phyloP scores from a whole-genome alignment of 2,888 invertebrate species.

The Rotaria sp. region DNA sequence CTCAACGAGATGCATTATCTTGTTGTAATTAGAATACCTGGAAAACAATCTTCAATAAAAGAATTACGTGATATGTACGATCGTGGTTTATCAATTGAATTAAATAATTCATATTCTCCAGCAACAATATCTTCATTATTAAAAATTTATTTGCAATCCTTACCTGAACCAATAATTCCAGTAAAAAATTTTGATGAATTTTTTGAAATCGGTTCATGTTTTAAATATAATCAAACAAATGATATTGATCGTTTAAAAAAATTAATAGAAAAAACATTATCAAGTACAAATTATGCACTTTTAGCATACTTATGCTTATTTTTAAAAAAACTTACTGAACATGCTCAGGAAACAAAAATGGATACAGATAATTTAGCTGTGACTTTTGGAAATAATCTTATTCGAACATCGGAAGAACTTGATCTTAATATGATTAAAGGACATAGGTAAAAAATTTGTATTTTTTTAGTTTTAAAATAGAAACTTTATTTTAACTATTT shows the following conservation, averaged over 20 bases:
- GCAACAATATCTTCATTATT: not conserved
- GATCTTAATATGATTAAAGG: slow-evolving; percentile 16
- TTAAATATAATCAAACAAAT: not conserved
- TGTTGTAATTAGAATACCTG: not conserved
- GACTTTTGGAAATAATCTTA: not conserved
- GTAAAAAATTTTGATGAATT: slow-evolving; percentile 3
- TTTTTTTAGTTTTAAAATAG: not conserved
- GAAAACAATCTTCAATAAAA: slow-evolving; percentile 5
- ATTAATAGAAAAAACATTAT: not conserved
- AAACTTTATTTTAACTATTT: not conserved
- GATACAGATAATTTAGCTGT: not conserved
- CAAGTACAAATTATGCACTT: slow-evolving; percentile 5
- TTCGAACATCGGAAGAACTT: not conserved
- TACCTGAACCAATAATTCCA: slow-evolving; percentile 6
- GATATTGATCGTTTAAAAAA: not conserved
- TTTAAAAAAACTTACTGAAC: not conserved
- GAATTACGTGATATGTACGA: slow-evolving; percentile 28
- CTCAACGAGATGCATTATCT: too few relatives aligned
- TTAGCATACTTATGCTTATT: slow-evolving; percentile 9
- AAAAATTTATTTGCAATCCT: slow-evolving; percentile 14
- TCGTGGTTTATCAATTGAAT: not conserved
- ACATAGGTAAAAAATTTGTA: not conserved
- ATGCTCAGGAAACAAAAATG: not conserved
- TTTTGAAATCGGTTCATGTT: not conserved
- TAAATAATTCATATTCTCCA: not conserved